Evolutionary conservation across 2,113 vertebrate species (phyloP).

Genomic region (Poeciliopsis occidentalis): DNA sequence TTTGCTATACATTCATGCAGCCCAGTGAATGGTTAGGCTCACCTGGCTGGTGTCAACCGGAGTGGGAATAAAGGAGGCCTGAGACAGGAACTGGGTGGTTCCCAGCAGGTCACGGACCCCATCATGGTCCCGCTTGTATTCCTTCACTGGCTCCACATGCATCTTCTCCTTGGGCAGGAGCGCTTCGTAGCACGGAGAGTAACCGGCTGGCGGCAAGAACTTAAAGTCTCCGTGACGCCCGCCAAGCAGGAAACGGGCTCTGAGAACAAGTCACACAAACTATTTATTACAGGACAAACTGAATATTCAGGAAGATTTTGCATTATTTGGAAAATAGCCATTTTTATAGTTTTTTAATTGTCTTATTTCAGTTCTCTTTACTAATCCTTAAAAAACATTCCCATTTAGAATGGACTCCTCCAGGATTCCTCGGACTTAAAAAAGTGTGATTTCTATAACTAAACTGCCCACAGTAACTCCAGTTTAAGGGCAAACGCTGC

Average conservation of each 20-base stretch:
- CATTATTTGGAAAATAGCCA: no score
- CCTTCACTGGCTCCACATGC: constrained; percentile 94
- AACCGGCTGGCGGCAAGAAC: constrained; percentile 93
- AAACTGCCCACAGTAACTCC: no score
- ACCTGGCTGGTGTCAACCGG: constrained; percentile 96
- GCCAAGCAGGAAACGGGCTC: constrained; percentile 93
- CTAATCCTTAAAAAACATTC: no score
- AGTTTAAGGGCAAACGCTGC: no score
- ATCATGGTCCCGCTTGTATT: constrained; percentile 92
- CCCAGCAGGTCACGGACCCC: constrained; percentile 92
- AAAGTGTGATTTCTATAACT: no score
- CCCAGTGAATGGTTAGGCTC: constrained; percentile 9
- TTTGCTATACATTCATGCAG: background rate
- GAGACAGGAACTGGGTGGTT: constrained; percentile 91
- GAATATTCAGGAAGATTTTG: no score
- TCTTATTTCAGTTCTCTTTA: no score
- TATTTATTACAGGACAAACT: background rate
- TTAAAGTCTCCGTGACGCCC: constrained; percentile 97
- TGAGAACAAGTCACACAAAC: constrained; percentile 51
- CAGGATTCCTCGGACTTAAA: no score
- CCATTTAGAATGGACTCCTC: no score
- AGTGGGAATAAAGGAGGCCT: constrained; percentile 93
- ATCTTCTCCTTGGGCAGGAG: constrained; percentile 96
- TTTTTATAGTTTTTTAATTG: no score
- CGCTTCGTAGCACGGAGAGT: constrained; percentile 96